Percentiles rank a stretch among this genome's conserved stretches.
phyloP scores from a whole-genome alignment of 2,888 invertebrate genomes.

The Latrodectus hesperus region DNA sequence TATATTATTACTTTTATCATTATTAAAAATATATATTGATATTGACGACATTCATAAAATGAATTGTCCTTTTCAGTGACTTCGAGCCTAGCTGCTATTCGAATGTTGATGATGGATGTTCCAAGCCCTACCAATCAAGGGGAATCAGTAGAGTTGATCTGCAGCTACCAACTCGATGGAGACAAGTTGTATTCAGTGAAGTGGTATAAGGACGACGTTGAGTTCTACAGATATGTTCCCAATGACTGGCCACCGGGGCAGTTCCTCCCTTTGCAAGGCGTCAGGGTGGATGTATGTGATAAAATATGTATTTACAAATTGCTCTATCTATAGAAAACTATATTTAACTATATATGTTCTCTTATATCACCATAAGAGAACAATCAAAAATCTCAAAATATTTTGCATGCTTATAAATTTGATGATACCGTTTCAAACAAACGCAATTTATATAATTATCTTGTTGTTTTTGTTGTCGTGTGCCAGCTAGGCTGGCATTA shows the following conservation, averaged over 20 bases:
- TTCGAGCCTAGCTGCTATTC: constrained; percentile 75
- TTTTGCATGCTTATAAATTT: too few species aligned
- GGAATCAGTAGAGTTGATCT: constrained; percentile 84
- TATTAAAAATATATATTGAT: too few species aligned
- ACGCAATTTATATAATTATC: too few species aligned
- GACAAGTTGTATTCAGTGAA: constrained; percentile 89
- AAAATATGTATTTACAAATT: background rate
- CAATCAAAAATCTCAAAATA: too few species aligned
- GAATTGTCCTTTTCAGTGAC: constrained; percentile 27
- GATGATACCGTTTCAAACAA: too few species aligned
- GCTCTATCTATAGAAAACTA: too few species aligned
- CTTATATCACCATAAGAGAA: too few species aligned
- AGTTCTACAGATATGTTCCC: constrained; percentile 90
- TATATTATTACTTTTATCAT: too few species aligned
- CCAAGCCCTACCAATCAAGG: constrained; percentile 87
- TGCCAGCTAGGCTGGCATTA: too few species aligned
- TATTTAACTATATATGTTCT: too few species aligned
- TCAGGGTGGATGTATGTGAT: constrained; percentile 87
- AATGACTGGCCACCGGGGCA: constrained; percentile 86
- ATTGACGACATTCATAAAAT: background rate
- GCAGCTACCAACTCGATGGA: constrained; percentile 87
- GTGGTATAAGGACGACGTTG: constrained; percentile 93
- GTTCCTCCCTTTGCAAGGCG: constrained; percentile 85
- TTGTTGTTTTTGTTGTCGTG: too few species aligned
- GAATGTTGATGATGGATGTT: constrained; percentile 85